These are phyloP conservation scores for Acholoe squamosa DNA, from an alignment of 2,888 invertebrate species.

Conservation along the genomic window DNA sequence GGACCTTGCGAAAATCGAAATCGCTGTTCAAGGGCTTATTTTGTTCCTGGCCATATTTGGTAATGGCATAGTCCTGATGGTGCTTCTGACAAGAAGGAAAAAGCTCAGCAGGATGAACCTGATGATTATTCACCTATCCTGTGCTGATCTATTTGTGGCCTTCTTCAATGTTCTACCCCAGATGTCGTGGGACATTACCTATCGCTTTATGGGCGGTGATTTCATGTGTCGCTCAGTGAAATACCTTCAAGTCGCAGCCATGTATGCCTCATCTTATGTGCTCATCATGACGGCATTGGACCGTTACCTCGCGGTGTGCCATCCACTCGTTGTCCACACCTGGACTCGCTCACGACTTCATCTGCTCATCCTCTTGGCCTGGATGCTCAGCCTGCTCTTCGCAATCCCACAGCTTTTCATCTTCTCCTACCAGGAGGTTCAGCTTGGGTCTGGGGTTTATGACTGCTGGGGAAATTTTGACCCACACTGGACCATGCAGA, in stretches of 20 bases:
- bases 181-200: conserved; percentile 87
- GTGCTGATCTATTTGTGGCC: conserved; percentile 89
- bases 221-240: conserved; percentile 85
- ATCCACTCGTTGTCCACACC: conserved; percentile 87
- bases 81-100: conserved; percentile 86
- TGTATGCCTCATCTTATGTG: conserved; percentile 82
- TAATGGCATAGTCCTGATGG: conserved; percentile 86
- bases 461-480: conserved; percentile 81
- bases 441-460: conserved; percentile 68
- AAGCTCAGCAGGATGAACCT: conserved; percentile 88
- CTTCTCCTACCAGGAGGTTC: conserved; percentile 75
- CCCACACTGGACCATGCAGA: conserved; percentile 78
- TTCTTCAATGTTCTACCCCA: conserved; percentile 89
- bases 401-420: conserved; percentile 84
- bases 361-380: conserved; percentile 83
- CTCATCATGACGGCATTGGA: conserved; percentile 83
- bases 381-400: conserved; percentile 83
- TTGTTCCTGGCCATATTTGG: conserved; percentile 87
- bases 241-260: conserved; percentile 84
- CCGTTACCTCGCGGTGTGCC: conserved; percentile 84
- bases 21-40: conserved; percentile 86
- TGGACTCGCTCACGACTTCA: conserved; percentile 80
- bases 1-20: conserved; percentile 86
- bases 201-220: conserved; percentile 85
- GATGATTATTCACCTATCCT: conserved; percentile 88